Evolutionary conservation across 2,888 invertebrate species (phyloP), one percentile per base, ranked within the genome.

Genomic region (Enchytraeus crypticus): DNA sequence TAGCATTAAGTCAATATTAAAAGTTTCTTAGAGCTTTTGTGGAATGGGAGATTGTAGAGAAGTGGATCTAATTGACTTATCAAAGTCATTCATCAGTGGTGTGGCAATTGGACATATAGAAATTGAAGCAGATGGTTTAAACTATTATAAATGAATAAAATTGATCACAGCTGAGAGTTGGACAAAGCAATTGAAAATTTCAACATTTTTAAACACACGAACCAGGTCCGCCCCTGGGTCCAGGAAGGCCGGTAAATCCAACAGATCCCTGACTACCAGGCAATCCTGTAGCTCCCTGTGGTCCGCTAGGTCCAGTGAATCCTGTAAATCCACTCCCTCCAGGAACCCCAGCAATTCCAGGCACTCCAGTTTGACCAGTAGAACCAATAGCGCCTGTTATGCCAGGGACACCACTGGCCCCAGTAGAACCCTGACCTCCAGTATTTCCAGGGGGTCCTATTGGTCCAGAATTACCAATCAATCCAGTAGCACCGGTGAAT

Each of bases 301-400:
- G 53, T 53, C 66, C 66, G 32, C 33, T 43, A 30, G 53, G 62
- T 51, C 68, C 68, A 34, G 54, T 59, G 23, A 56, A 30, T 34
- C 66, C 66, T 38, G 49, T 58, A 14, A 38, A 27, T 29, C 66
- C 66, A 14, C 21, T 21, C n/a, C 46, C 33, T 38, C 64, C 64
- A 18, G 57, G 23, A n/a, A 49, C 5, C 33, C 64, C 64, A n/a
- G 34, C 38, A n/a, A 45, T 56, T 51, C 61, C 61, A 29, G 34
- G 49, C 4, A 60, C 60, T 45, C 89, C 89, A 86, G 87, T 70
- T 38, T 45, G 60, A 51, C 64, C 64, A 32, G 51, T 1, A 26
- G 59, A 49, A 29, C 66, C 60, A n/a, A 29, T 60, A 29, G 27
- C 47, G 1, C 60, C 60, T 32, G 14, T 32, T 8, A 57, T 11